Percentiles rank a stretch among this genome's conserved stretches.
phyloP scores from a whole-genome alignment of 2,113 vertebrate genomes.

The Mesoclemmys tuberculata region DNA sequence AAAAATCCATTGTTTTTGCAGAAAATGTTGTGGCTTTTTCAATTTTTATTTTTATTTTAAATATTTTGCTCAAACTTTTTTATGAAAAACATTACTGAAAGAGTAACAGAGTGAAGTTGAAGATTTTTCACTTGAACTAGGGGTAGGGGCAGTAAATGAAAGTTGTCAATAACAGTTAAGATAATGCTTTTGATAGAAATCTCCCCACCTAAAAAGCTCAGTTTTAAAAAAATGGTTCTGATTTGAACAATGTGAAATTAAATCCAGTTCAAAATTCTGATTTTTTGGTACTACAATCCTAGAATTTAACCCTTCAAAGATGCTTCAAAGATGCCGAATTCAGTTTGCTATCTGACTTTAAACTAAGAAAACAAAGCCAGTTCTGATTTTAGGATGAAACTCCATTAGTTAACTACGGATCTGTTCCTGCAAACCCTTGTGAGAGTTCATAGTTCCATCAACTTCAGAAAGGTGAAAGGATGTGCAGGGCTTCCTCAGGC shows the following conservation, averaged over 20 bases:
- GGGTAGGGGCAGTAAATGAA: neutral
- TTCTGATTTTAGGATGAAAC: neutral
- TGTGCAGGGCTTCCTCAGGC: neutral
- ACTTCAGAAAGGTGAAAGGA: neutral
- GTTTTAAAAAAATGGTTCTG: neutral
- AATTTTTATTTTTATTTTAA: neutral
- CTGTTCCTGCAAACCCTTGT: neutral
- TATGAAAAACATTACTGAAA: neutral
- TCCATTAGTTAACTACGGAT: neutral
- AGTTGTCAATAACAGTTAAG: neutral
- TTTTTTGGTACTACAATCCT: neutral
- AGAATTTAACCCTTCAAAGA: neutral
- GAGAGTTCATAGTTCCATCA: accelerated
- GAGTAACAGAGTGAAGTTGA: neutral
- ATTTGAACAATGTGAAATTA: neutral
- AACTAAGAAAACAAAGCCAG: neutral
- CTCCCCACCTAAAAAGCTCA: neutral
- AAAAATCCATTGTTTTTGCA: neutral
- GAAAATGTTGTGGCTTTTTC: neutral
- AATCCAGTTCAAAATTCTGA: neutral
- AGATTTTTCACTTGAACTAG: neutral
- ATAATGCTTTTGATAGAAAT: neutral
- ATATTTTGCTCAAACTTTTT: neutral
- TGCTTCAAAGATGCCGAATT: neutral
- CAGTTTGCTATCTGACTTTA: neutral